Evolutionary conservation across 53 echinoderm and acorn worm species (phyloP).

Genomic region (Mesocentrotus franciscanus): DNA sequence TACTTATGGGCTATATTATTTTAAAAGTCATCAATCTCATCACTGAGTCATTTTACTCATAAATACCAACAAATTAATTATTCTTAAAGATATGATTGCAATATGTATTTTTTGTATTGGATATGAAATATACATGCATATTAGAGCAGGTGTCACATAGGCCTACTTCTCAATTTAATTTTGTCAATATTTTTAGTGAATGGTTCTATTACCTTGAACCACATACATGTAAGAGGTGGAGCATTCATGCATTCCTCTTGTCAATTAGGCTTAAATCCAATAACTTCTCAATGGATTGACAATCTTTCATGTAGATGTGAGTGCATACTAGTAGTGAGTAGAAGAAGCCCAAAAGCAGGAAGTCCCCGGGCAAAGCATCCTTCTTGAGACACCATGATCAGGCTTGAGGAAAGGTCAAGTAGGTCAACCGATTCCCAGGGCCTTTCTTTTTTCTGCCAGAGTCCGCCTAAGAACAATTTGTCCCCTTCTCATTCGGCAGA

Average conservation of each 20-base stretch:
- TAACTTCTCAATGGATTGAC: not conserved
- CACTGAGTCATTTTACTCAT: no score
- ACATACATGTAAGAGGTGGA: not conserved
- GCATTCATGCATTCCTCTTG: not conserved
- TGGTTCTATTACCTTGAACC: not conserved
- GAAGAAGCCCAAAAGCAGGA: not conserved
- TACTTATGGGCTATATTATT: no score
- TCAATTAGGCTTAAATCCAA: not conserved
- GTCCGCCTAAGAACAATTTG: not conserved
- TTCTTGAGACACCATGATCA: constrained; percentile 40
- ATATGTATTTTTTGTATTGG: no score
- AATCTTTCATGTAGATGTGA: not conserved
- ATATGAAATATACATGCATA: no score
- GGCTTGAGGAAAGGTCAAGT: constrained; percentile 28
- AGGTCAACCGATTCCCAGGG: constrained; percentile 37
- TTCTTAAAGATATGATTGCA: no score
- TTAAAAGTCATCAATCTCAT: no score
- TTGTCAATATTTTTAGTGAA: not conserved
- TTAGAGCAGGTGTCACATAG: not conserved
- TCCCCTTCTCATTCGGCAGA: not conserved
- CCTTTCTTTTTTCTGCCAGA: not conserved
- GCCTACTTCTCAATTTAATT: not conserved
- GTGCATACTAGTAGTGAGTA: not conserved
- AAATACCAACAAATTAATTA: no score
- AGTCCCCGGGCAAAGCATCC: constrained; percentile 32